Conservation (phyloP, 2,888 invertebrate genomes). For the Chirona hameri region DNA sequence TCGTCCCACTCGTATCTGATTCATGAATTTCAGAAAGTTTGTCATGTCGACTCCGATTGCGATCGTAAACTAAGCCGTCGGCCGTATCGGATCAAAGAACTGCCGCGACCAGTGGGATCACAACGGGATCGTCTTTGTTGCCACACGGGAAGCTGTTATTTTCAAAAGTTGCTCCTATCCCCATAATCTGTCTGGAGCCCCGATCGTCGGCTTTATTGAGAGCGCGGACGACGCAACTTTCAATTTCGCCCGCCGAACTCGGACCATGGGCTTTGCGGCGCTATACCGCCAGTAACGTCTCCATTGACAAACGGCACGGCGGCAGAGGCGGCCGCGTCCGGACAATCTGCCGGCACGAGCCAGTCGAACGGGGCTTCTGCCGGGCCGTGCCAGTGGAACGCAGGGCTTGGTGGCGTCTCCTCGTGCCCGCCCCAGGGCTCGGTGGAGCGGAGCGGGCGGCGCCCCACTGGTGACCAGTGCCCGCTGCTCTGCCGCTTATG, state of each 20-base stretch:
- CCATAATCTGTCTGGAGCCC: conserved; percentile 6
- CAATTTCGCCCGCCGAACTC: neutral
- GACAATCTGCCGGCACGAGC: neutral
- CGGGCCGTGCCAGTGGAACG: too few species aligned
- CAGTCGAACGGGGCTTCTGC: too few species aligned
- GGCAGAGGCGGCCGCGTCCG: neutral
- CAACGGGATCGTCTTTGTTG: neutral
- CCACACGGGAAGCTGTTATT: neutral
- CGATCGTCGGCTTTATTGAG: conserved; percentile 10
- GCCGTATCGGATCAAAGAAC: neutral
- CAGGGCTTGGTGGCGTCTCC: neutral
- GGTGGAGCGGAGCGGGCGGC: neutral
- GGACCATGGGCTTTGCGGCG: neutral
- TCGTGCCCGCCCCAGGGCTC: neutral
- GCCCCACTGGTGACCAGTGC: too few species aligned
- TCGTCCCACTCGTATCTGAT: neutral
- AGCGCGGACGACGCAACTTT: neutral
- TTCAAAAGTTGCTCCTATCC: neutral
- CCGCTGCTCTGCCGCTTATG: too few species aligned
- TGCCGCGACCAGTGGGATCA: neutral
- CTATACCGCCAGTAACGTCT: neutral
- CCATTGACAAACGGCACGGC: conserved; percentile 11
- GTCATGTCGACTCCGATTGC: conserved; percentile 5
- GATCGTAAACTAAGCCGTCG: neutral
- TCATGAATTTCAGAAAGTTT: neutral